These are phyloP conservation scores for Drosophila colorata DNA, from an alignment of 2,888 invertebrate genomes.

Conservation along the genomic window DNA sequence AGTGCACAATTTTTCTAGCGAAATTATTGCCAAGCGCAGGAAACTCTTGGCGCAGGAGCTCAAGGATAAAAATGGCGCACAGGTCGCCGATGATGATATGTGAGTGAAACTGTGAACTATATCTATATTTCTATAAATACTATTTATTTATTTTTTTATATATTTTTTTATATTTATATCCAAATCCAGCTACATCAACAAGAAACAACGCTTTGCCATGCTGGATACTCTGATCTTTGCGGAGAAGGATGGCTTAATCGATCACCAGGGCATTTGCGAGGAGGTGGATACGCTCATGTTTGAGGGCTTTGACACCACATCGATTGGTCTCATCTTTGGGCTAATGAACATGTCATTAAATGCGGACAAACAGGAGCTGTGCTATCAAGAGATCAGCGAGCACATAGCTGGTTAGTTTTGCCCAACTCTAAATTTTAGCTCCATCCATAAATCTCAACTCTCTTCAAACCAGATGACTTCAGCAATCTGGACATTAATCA, in stretches of 20 bases:
- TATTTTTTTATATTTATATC: not conserved
- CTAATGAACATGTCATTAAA: conserved; percentile 75
- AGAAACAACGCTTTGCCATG: conserved; percentile 78
- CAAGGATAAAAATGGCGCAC: not conserved
- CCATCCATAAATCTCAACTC: too few species aligned
- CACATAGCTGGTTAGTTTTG: conserved; percentile 64
- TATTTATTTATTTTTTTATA: too few species aligned
- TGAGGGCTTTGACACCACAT: conserved; percentile 75
- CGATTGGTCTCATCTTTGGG: conserved; percentile 74
- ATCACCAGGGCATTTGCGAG: conserved; percentile 87
- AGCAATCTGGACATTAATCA: conserved; percentile 54
- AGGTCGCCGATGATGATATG: conserved; percentile 49
- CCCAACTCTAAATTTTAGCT: not conserved
- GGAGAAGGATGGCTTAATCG: conserved; percentile 73
- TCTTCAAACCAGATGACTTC: conserved; percentile 51
- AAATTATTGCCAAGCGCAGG: conserved; percentile 78
- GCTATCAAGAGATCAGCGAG: conserved; percentile 72
- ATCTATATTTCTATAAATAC: too few species aligned
- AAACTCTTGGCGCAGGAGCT: conserved; percentile 50
- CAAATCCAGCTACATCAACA: conserved; percentile 51
- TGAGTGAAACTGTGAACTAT: too few species aligned
- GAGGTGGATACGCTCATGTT: conserved; percentile 90
- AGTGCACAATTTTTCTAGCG: conserved; percentile 78
- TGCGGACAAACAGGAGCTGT: conserved; percentile 71
- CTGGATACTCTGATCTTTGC: conserved; percentile 76